phyloP scores from a whole-genome alignment of 1,140 invertebrate species.

The Drosophila kepulauana region DNA sequence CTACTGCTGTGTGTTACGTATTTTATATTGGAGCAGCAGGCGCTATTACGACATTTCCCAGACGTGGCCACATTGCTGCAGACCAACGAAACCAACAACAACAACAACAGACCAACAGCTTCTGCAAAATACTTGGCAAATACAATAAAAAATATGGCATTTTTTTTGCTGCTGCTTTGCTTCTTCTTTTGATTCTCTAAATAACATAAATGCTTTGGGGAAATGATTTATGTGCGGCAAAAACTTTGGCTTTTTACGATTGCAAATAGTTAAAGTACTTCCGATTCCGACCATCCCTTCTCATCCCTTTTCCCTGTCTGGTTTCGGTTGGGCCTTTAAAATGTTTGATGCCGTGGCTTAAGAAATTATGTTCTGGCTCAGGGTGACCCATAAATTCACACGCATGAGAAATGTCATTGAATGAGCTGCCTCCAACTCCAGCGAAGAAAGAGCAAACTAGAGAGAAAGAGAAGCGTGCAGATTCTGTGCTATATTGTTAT shows the following conservation, averaged over 20 bases:
- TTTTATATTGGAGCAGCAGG: constrained; percentile 61
- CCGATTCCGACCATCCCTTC: not conserved
- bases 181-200: constrained; percentile 56
- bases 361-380: constrained; percentile 50
- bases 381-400: constrained; percentile 70
- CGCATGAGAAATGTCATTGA: constrained; percentile 78
- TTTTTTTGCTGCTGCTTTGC: not conserved
- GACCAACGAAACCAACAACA: constrained; percentile 1
- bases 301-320: not conserved
- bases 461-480: not conserved
- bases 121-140: constrained; percentile 40
- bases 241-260: constrained; percentile 59
- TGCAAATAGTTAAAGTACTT: constrained; percentile 71
- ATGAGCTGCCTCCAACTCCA: constrained; percentile 29
- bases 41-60: constrained; percentile 76
- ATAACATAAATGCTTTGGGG: constrained; percentile 78
- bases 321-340: constrained; percentile 25
- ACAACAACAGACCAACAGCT: constrained; percentile 8
- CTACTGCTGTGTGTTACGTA: constrained; percentile 54
- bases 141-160: constrained; percentile 50
- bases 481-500: constrained; percentile 57
- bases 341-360: constrained; percentile 23
- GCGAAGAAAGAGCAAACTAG: not conserved
- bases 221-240: constrained; percentile 75
- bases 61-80: constrained; percentile 35